Evolutionary conservation across 2,888 invertebrate genomes (phyloP).

Genomic region (Leptura quadrifasciata): DNA sequence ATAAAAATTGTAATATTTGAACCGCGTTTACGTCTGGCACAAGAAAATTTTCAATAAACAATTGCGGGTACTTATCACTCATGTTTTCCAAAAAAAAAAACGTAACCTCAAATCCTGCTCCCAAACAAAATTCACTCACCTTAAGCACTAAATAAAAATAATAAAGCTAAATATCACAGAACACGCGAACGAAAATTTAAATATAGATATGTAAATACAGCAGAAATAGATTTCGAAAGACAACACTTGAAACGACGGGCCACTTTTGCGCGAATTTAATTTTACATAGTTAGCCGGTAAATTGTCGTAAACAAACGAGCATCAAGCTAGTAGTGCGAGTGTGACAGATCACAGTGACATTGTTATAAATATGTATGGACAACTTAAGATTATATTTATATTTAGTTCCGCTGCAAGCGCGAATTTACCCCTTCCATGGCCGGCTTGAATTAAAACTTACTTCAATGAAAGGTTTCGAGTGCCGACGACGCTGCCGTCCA

Average conservation of each 20-base stretch:
- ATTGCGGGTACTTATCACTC: not conserved
- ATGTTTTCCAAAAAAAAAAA: not conserved
- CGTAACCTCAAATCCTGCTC: not conserved
- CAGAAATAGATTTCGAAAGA: conserved; percentile 19
- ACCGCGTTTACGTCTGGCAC: no score
- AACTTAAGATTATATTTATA: conserved; percentile 48
- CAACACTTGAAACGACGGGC: not conserved
- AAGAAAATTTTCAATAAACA: no score
- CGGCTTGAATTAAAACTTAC: not conserved
- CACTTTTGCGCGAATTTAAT: not conserved
- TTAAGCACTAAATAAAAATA: conserved; percentile 7
- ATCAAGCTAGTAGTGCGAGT: conserved; percentile 29
- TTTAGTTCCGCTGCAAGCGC: conserved; percentile 27
- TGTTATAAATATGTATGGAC: conserved; percentile 49
- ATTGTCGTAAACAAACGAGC: not conserved
- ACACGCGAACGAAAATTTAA: conserved; percentile 17
- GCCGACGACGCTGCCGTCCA: not conserved
- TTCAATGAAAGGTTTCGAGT: conserved; percentile 23
- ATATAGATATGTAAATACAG: not conserved
- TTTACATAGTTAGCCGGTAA: conserved; percentile 51
- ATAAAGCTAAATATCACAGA: conserved; percentile 37
- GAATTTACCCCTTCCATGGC: conserved; percentile 44
- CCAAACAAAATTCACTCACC: conserved; percentile 21
- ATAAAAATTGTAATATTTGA: no score
- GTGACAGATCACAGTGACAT: conserved; percentile 49